These are phyloP conservation scores for Etheostoma nigrum DNA, from an alignment of 2,797 vertebrate species.

Conservation along the genomic window DNA sequence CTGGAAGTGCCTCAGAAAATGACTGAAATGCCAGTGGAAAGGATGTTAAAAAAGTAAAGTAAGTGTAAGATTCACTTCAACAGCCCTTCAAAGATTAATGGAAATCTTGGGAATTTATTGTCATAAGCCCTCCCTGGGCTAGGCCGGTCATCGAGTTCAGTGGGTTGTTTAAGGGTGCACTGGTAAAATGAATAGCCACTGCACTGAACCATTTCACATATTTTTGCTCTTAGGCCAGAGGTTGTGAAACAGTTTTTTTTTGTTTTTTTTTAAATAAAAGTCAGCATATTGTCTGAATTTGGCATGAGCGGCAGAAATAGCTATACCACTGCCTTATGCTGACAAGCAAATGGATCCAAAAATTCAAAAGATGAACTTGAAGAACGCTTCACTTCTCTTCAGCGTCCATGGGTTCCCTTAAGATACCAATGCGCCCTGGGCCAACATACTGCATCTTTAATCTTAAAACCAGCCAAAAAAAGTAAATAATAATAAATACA, in stretches of 20 bases:
- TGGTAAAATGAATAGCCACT: constrained; percentile 20
- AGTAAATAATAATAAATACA: constrained; percentile 25
- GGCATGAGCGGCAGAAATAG: constrained; percentile 19
- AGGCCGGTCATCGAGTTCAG: constrained; percentile 13
- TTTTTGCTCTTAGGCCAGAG: constrained; percentile 3
- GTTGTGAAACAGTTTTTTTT: constrained; percentile 6
- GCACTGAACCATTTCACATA: constrained; percentile 9
- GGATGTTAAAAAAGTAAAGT: constrained; percentile 28
- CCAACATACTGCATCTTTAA: constrained; percentile 16
- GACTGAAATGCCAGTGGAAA: constrained; percentile 20
- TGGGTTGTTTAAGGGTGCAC: constrained; percentile 17
- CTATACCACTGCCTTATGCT: constrained; percentile 25
- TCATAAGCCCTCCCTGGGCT: not conserved
- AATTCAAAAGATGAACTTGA: constrained; percentile 38
- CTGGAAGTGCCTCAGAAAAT: constrained; percentile 22
- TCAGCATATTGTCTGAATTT: constrained; percentile 17
- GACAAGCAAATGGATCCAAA: constrained; percentile 42
- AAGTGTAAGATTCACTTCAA: constrained; percentile 24
- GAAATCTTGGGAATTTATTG: constrained; percentile 30
- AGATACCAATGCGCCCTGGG: constrained; percentile 25
- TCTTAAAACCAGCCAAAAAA: constrained; percentile 24
- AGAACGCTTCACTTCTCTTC: constrained; percentile 21
- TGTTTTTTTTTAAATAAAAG: constrained; percentile 4
- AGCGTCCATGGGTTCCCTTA: constrained; percentile 16
- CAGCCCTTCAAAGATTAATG: constrained; percentile 38